Evolutionary conservation across 2,888 invertebrate species (phyloP), one percentile per base, ranked within the genome.

Genomic region (Dugesia japonica): DNA sequence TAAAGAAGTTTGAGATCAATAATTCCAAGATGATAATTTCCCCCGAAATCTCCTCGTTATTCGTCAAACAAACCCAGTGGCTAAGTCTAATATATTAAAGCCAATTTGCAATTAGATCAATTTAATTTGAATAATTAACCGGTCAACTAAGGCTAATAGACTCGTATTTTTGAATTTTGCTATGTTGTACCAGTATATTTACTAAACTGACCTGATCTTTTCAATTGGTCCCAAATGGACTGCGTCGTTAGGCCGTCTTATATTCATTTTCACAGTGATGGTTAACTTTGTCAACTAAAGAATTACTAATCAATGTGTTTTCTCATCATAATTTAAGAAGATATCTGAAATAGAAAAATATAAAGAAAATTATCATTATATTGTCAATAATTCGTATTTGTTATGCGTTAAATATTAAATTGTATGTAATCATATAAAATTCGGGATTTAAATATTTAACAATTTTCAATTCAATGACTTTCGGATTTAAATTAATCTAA

Each of bases 121-220:
- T 56, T 56, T 56, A 56, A 56, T 56, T 56, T 56, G 56, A 56
- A 56, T 56, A 56, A 56, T 56, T 56, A 56, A 56, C 56, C n/a
- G 56, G n/a, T 56, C 56, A 56, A 56, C 56, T 56, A 56, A 4
- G 23, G 56, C 56, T 56, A 56, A 56, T n/a, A 56, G 56, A 56
- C 56, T 13, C n/a, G n/a, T n/a, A n/a, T 4, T 56, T 56, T 56
- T 56, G 23, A 56, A 56, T 9, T 56, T 56, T 20, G 56, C 17
- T 56, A 56, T 56, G 17, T 56, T 56, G 56, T 9, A 56, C 56
- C 56, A 56, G 17, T 31, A 31, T 56, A 56, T n/a, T 56, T n/a
- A n/a, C 56, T 13, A 56, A 56, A n/a, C 56, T 56, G 56, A 56
- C 56, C 56, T 56, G 56, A n/a, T 56, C 9, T 56, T 9, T n/a